Conservation (phyloP, 2,888 invertebrate genomes). For the Cacoxenus indagator region DNA sequence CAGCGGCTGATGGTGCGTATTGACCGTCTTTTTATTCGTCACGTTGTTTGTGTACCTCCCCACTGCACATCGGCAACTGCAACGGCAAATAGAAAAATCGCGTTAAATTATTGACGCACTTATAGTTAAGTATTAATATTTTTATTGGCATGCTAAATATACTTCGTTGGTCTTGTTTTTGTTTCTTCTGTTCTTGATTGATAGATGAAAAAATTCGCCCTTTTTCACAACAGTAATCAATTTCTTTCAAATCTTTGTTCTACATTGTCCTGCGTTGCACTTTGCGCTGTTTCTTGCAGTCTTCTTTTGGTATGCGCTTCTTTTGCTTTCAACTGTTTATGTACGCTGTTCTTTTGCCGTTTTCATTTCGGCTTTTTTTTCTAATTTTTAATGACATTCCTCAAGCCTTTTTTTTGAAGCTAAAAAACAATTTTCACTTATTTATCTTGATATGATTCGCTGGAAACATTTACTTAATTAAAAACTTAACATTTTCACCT, state of each 20-base stretch:
- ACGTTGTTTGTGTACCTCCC: not conserved
- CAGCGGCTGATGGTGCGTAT: slow-evolving; percentile 28
- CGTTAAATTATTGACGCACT: not conserved
- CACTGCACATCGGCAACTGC: slow-evolving; percentile 3
- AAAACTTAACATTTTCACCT: not conserved
- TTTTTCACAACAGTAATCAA: slow-evolving; percentile 38
- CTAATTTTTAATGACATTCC: not conserved
- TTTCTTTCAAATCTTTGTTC: slow-evolving; percentile 7
- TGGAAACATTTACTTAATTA: not conserved
- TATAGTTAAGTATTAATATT: not conserved
- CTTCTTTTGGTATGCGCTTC: not conserved
- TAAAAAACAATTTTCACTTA: not conserved
- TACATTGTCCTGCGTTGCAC: slow-evolving; percentile 5
- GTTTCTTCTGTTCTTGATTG: not conserved
- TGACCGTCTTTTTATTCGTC: slow-evolving; percentile 7
- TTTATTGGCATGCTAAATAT: not conserved
- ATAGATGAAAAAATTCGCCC: slow-evolving; percentile 46
- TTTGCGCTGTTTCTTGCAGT: slow-evolving; percentile 19
- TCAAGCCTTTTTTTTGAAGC: not conserved
- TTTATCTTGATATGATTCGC: not conserved
- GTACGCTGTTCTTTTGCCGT: not conserved
- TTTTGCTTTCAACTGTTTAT: not conserved
- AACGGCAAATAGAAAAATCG: slow-evolving; percentile 9
- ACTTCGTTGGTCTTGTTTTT: not conserved
- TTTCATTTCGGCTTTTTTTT: not conserved